Percentiles rank a stretch among this genome's conserved stretches.
Conservation (phyloP, 2,113 vertebrate genomes). For the Glaucidium brasilianum region DNA sequence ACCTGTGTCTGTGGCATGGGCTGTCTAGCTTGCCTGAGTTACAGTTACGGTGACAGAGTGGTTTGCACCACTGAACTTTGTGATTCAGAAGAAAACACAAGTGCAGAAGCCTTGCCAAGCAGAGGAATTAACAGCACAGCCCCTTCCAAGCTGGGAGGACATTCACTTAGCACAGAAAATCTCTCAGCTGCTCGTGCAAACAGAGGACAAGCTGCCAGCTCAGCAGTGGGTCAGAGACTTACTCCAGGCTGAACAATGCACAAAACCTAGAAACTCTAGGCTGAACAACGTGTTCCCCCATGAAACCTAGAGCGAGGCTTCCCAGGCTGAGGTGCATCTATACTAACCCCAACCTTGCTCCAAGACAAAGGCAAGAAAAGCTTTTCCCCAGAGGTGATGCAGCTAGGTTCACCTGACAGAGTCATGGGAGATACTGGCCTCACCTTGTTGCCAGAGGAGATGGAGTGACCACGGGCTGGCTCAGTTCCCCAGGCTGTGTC, state of each 20-base stretch:
- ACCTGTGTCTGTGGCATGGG: background rate
- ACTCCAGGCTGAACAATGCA: background rate
- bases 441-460: background rate
- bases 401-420: background rate
- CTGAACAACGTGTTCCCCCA: background rate
- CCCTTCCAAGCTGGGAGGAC: background rate
- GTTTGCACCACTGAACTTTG: background rate
- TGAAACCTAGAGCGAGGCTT: rapidly evolving
- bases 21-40: background rate
- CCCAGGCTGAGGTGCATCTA: background rate
- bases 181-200: background rate
- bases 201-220: background rate
- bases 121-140: background rate
- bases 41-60: background rate
- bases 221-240: background rate
- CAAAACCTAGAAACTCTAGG: background rate
- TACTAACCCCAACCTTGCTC: background rate
- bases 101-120: background rate
- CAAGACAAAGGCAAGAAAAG: background rate
- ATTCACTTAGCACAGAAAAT: background rate
- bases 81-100: background rate
- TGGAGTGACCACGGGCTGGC: background rate
- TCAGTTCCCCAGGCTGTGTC: background rate
- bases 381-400: background rate
- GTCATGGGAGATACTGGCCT: background rate